Evolutionary conservation across 2,888 invertebrate genomes (phyloP), one percentile per base, ranked within the genome.

Genomic region (Ichneumoninae sp.): DNA sequence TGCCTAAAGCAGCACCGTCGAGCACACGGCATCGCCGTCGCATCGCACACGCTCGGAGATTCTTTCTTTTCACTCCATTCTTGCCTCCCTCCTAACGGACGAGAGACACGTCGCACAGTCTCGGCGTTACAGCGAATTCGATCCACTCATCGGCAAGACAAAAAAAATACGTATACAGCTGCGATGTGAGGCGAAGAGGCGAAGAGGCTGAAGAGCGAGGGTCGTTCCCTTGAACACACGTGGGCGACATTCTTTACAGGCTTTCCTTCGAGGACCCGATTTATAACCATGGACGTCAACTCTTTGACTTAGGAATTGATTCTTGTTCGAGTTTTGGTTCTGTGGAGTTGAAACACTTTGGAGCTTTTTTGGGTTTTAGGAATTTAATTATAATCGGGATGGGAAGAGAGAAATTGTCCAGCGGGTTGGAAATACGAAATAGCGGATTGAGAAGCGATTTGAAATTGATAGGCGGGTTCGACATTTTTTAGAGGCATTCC

Each of bases 61-160:
- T 81, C 54, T 83, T 80, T 80, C 50, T 62, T 82, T 77, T 70
- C 30, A 16, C 70, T 69, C 44, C 54, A 6, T 66, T 66, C 69
- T 47, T 75, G 50, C 50, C 47, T 77, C 52, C 65, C 69, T 75
- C 71, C 52, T 76, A 30, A 72, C 40, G 50, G 70, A 65, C 65
- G 65, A 66, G 60, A 72, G 36, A 54, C 68, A 57, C 66, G 78
- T 77, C 68, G 40, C 66, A 30, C 44, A 66, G 74, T 80, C 66
- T 50, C 54, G 66, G 57, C 65, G 69, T 80, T 77, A 77, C 77
- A 30, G 22, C 77, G 54, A 81, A 84, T 81, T 81, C 80, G 72
- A 77, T 57, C 74, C 54, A 47, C 65, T 77, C 68, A 33, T 57
- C 22, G 62, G 52, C 4, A 62, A 47, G 74, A 74, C 30, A 65